Evolutionary conservation across 2,797 vertebrate genomes (phyloP), one percentile per base, ranked within the genome.

Genomic region (Gymnothorax reevesii): DNA sequence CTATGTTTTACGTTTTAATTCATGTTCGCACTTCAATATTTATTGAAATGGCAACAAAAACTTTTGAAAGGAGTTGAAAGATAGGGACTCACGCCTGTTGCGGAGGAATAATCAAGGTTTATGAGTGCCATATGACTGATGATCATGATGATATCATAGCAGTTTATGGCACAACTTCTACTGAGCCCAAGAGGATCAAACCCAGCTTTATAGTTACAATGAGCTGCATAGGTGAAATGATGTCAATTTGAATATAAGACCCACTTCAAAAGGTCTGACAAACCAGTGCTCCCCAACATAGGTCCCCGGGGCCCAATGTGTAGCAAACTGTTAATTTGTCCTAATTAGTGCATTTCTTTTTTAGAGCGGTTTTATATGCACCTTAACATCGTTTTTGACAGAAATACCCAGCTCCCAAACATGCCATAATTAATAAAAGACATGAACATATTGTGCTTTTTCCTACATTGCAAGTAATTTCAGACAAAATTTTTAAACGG

Each of bases 1-100:
- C 20, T 75, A 88, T 88, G 87, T 90, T 90, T 87, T 90, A 91
- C 86, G 88, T 83, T 88, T 90, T 89, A 87, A 89, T 90, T 90
- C 87, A 90, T 88, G 90, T 89, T 89, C 84, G 79, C 79, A 82
- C 84, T 84, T 84, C 83, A 84, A 33, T 84, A 60, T 57, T 83
- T 83, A 83, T 57, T 25, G n/a, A 83, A 83, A 83, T 83, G 57
- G 82, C 4, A 57, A 9, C 57, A 57, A 83, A 57, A 57, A 83
- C n/a, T 83, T 60, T 57, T 83, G 60, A 80, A 80, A 80, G 77
- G 77, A 80, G 77, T 52, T 80, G 77, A 80, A 80, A 33, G 77
- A 80, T 80, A 80, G 55, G 52, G 77, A 80, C 77, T 55, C 77
- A 12, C n/a, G 55, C 54, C 57, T 27, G 25, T 83, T 57, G 82